Conservation (phyloP, 2,888 invertebrate genomes). For the Phorcus lineatus region DNA sequence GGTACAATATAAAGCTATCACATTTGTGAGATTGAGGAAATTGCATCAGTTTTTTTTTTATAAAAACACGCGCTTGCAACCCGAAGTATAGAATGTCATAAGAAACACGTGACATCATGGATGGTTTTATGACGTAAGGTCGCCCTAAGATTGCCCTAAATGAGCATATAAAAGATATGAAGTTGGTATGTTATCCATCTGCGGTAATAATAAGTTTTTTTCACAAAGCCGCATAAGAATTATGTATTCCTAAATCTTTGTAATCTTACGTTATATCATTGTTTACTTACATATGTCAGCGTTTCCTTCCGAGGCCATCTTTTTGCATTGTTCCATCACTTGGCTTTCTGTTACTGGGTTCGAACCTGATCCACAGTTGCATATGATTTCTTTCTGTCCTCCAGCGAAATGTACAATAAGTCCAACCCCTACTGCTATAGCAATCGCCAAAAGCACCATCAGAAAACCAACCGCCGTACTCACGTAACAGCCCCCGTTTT, state of each 20-base stretch:
- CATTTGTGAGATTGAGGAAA: too few relatives aligned
- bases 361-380: conserved; percentile 1
- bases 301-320: conserved; percentile 17
- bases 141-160: too few relatives aligned
- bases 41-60: too few relatives aligned
- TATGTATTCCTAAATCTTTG: neutral
- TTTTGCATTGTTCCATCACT: conserved; percentile 19
- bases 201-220: too few relatives aligned
- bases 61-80: too few relatives aligned
- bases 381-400: conserved; percentile 32
- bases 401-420: conserved; percentile 52
- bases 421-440: conserved; percentile 49
- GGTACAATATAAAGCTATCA: too few relatives aligned
- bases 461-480: conserved; percentile 45
- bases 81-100: too few relatives aligned
- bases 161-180: too few relatives aligned
- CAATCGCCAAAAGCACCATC: conserved; percentile 43
- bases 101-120: too few relatives aligned
- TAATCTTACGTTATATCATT: neutral
- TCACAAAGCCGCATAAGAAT: too few relatives aligned
- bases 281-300: conserved; percentile 32
- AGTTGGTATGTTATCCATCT: too few relatives aligned
- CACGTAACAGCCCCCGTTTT: conserved; percentile 43
- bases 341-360: neutral
- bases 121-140: too few relatives aligned